Conservation (phyloP, 2,797 vertebrate species). For the Lepidocolaptes lacrymiger region DNA sequence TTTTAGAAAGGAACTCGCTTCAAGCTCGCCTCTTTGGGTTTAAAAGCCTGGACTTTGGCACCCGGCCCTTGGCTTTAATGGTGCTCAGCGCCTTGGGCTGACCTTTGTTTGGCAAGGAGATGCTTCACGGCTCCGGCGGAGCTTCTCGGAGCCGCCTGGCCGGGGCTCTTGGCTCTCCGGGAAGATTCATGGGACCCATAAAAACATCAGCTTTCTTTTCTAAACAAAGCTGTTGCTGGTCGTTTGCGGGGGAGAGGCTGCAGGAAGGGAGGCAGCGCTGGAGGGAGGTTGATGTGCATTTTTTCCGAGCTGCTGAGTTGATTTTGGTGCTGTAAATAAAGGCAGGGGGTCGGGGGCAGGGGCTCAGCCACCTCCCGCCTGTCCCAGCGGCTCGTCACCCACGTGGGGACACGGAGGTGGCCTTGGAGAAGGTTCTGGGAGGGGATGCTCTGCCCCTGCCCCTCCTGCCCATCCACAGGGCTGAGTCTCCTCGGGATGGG, state of each 20-base stretch:
- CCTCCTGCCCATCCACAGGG: neutral
- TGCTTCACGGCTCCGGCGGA: neutral
- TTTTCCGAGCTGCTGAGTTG: neutral
- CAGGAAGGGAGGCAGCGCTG: neutral
- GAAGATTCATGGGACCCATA: neutral
- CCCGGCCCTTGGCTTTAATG: neutral
- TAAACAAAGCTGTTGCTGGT: neutral
- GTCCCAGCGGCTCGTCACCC: neutral
- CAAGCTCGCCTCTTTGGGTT: neutral
- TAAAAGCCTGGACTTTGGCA: neutral
- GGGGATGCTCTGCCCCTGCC: neutral
- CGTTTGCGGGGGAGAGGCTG: neutral
- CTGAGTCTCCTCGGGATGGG: neutral
- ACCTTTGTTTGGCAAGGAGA: neutral
- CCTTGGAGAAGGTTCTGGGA: too few relatives aligned
- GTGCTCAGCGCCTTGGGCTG: neutral
- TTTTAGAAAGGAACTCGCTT: neutral
- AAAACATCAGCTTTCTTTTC: neutral
- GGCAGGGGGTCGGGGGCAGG: neutral
- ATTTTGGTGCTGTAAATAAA: neutral
- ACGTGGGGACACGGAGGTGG: neutral
- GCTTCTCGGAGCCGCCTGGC: neutral
- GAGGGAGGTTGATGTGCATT: neutral
- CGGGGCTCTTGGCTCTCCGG: neutral
- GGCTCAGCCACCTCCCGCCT: neutral